phyloP scores from a whole-genome alignment of 2,888 invertebrate species.

The Automeris io region DNA sequence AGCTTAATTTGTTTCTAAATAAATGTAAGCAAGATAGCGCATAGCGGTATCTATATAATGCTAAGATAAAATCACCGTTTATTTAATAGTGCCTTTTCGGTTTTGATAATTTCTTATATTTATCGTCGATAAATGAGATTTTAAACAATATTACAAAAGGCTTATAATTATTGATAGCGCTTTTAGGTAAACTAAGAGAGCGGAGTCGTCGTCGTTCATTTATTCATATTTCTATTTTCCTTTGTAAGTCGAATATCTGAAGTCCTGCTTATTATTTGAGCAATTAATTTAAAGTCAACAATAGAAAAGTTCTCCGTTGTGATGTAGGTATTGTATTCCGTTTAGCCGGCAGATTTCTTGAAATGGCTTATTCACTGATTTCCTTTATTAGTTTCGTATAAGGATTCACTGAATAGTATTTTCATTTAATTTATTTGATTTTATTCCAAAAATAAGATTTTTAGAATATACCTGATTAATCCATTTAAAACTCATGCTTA shows the following conservation, averaged over 20 bases:
- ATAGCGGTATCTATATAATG: conserved; percentile 12
- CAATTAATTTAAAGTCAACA: conserved; percentile 70
- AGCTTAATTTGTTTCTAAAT: conserved; percentile 10
- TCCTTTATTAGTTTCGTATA: conserved; percentile 66
- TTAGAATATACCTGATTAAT: no score
- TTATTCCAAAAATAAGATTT: no score
- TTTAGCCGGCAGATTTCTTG: conserved; percentile 62
- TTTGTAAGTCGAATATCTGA: conserved; percentile 34
- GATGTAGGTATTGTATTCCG: conserved; percentile 67
- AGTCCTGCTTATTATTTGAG: conserved; percentile 53
- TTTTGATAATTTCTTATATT: no score
- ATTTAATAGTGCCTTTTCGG: neutral
- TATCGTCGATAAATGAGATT: no score
- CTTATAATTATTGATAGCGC: conserved; percentile 4
- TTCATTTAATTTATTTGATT: conserved; percentile 29
- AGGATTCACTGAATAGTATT: conserved; percentile 39
- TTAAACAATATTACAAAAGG: neutral
- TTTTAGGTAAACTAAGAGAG: conserved; percentile 11
- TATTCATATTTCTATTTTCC: conserved; percentile 34
- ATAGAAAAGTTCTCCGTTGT: conserved; percentile 66
- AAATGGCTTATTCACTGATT: conserved; percentile 61
- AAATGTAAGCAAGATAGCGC: conserved; percentile 2
- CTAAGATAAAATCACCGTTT: conserved; percentile 11
- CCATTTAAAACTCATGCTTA: no score
- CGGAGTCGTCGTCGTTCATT: conserved; percentile 22